Evolutionary conservation across 2,797 vertebrate genomes (phyloP), one percentile per base, ranked within the genome.

Genomic region (Hydrolagus colliei): DNA sequence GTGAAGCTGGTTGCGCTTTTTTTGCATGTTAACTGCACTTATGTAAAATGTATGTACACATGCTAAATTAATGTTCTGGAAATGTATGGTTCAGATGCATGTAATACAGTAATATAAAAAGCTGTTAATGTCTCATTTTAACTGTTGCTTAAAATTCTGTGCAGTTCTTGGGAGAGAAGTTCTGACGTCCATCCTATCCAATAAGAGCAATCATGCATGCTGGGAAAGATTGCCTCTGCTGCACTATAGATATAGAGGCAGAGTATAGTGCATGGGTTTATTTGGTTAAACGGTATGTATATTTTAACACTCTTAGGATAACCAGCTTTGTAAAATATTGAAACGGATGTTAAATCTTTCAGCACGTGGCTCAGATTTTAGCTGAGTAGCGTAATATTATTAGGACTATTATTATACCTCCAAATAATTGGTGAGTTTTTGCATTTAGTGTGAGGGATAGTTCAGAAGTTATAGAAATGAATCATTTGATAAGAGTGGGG

Each of bases 201-300:
- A 90, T 87, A 89, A 88, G 75, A 52, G 0, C 89, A 89, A 86
- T 86, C 80, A 87, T 91, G 92, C 92, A 90, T 93, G 89, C 77
- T 90, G 89, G 86, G 89, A 89, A 91, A 87, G 89, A 91, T 89
- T 87, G 89, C 91, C 88, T 88, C 91, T 94, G 87, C 89, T 92
- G 87, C 92, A 88, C 85, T 90, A 78, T 27, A 27, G 27, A 27
- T 27, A 27, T 27, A 27, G 27, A 27, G 27, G 1, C 65, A 89
- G 75, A 88, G 13, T 91, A 90, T 90, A 90, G 89, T 93, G 94
- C 94, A 95, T 94, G 94, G 91, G 87, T 87, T 89, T 93, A 90
- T 91, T 88, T 92, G 63, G 6, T 27, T 32, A 71, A 18, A 84
- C 11, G 79, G 79, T 84, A 68, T 1, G 65, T 82, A 84, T 65